Evolutionary conservation across 2,797 vertebrate species (phyloP), one percentile per base, ranked within the genome.

Genomic region (Aldrovandia affinis): DNA sequence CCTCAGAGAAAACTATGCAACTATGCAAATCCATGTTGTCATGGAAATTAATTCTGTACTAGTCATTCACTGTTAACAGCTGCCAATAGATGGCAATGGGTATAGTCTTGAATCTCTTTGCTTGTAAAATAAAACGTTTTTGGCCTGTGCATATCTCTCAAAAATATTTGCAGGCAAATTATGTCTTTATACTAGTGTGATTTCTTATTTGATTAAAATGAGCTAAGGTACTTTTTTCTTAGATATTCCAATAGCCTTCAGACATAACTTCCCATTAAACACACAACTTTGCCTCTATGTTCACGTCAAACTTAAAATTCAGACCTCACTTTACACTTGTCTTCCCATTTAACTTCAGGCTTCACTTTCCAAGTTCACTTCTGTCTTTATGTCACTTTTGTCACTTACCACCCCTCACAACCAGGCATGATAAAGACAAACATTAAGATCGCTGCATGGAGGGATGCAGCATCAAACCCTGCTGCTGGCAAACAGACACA

Each of bases 21-120:
- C 47, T 50, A 50, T 50, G 47, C 47, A 50, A 50, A 50, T 50
- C 47, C 47, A 50, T 42, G 68, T 73, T 73, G 68, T 73, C 68
- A 73, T 73, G 68, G 68, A 73, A 73, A 73, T 73, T 73, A 73
- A 73, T 73, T 73, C 36, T 73, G 25, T 73, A 12, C 47, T 12
- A 50, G 47, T 50, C 47, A 5, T 50, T 50, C 47, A 5, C 47
- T 50, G 47, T 50, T 50, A 50, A 50, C 47, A 73, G 39, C 33
- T 3, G 1, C 36, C 39, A 12, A 73, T 73, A 73, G 68, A 73
- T 73, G 68, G 9, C 68, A 42, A 42, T 73, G 36, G 36, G 68
- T 73, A 4, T 39, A 14, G 39, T 73, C 68, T 73, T 73, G 36
- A 12, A 73, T 42, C 18, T 73, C 68, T 73, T 73, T 73, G 68